Base-by-base conservation (phyloP, 2,888 invertebrate species). In the Leucophora obtusa region DNA sequence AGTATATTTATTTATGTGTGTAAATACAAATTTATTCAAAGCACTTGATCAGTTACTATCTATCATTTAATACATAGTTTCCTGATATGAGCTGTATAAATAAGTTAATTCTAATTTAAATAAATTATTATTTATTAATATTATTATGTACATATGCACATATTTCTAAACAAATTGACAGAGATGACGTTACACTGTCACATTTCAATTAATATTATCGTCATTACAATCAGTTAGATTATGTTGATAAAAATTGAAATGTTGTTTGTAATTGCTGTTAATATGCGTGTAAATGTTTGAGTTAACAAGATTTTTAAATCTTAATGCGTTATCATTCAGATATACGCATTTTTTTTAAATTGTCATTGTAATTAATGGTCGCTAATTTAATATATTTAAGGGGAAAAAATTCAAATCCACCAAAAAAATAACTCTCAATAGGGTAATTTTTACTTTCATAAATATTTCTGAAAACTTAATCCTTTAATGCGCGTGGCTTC, bases 31-130 rank as follows among this genome's bases (percentile, higher is more conserved):
- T n/a, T 33, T 28, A 47, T 47, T 47, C 43, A 47, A 47, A 60
- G 59, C 50, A 68, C 72, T 78, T 72, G 53, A 71, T 72, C 59
- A 71, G 58, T 71, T 77, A 66, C 17, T 66, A 66, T 77, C 17
- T 66, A 66, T 77, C 2, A 78, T 71, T 24, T 14, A 5, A 6
- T n/a, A n/a, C n/a, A n/a, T 47, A 18, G 72, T 72, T 78, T 78
- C 77, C 77, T 78, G 71, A 77, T 77, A 62, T 71, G 35, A n/a
- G 2, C n/a, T 47, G n/a, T 47, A 38, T 38, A 9, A 47, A 47
- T 47, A n/a, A 47, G 38, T 11, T 11, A 28, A 38, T 38, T 38
- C 11, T 38, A 38, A 11, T 47, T n/a, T n/a, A 10, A 10, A 38
- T n/a, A 47, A 47, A 47, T 47, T n/a, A 47, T 7, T 47, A n/a